Conservation (phyloP, 2,113 vertebrate species). For the Cryptomyrus ogoouensis region DNA sequence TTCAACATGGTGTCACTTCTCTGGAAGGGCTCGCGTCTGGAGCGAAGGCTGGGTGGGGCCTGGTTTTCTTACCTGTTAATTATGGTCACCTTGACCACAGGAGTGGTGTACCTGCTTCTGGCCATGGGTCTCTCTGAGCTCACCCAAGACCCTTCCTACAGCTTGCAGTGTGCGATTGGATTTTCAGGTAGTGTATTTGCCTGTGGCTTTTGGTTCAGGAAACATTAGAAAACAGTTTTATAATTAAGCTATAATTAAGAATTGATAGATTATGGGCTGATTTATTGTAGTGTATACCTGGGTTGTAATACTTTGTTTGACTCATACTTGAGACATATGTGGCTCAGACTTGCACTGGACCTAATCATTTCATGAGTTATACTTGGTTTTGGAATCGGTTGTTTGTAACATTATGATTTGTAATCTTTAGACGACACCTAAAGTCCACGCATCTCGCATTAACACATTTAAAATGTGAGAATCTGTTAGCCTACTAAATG, state of each 20-base stretch:
- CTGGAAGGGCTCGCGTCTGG: conserved; percentile 82
- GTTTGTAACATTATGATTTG: not conserved
- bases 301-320: not conserved
- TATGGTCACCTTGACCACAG: conserved; percentile 77
- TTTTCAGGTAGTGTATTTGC: conserved; percentile 77
- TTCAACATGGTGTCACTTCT: conserved; percentile 92
- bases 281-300: not conserved
- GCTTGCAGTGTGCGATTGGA: conserved; percentile 74
- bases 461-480: not conserved
- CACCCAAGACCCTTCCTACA: conserved; percentile 63
- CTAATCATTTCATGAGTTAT: not conserved
- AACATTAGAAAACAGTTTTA: not conserved
- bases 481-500: not conserved
- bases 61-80: conserved; percentile 76
- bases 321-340: not conserved
- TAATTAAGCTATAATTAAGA: not conserved
- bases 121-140: conserved; percentile 61
- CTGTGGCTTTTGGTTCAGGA: not conserved
- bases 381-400: not conserved
- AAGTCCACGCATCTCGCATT: not conserved
- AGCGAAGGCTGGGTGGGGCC: conserved; percentile 67
- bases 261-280: not conserved
- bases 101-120: conserved; percentile 74
- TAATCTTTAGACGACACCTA: not conserved
- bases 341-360: not conserved